These are phyloP conservation scores for Poeciliopsis presidionis DNA, from an alignment of 2,797 vertebrate genomes.

Conservation along the genomic window DNA sequence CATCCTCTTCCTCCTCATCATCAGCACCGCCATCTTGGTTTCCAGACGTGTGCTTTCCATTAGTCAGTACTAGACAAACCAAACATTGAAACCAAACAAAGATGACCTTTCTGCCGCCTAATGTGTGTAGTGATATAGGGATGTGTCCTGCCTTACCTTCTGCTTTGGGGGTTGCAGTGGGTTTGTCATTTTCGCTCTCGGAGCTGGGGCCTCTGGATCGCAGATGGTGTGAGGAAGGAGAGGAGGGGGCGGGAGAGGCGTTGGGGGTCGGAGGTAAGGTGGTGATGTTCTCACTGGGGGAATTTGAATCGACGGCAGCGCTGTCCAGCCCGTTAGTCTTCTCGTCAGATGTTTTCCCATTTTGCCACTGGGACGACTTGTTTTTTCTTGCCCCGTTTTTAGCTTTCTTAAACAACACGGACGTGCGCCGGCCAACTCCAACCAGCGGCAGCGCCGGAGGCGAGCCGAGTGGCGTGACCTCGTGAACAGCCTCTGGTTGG, in stretches of 20 bases:
- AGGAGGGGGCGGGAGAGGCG: constrained; percentile 64
- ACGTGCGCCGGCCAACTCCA: constrained; percentile 89
- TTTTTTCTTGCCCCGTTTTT: constrained; percentile 89
- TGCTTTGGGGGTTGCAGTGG: constrained; percentile 71
- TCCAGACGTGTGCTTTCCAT: constrained; percentile 83
- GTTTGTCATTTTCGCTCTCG: constrained; percentile 84
- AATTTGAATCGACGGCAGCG: constrained; percentile 35
- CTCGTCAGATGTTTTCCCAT: constrained; percentile 76
- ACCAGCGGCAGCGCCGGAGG: constrained; percentile 67
- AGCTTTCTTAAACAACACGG: constrained; percentile 92
- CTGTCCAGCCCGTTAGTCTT: constrained; percentile 63
- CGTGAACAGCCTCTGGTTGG: constrained; percentile 79
- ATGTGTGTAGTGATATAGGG: neutral
- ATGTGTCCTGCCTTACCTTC: constrained; percentile 74
- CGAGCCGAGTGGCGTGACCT: constrained; percentile 77
- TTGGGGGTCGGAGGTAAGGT: constrained; percentile 58
- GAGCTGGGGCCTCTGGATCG: constrained; percentile 82
- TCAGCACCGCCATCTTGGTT: constrained; percentile 64
- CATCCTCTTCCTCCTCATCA: constrained; percentile 44
- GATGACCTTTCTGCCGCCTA: neutral
- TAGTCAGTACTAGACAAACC: constrained; percentile 82
- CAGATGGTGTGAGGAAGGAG: constrained; percentile 77
- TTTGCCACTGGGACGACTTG: constrained; percentile 80
- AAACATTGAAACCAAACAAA: constrained; percentile 25
- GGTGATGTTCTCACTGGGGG: constrained; percentile 54